A percentile compares a stretch with the other conserved stretches of the same genome.
phyloP scores from a whole-genome alignment of 2,888 invertebrate genomes.

The Lagria hirta region DNA sequence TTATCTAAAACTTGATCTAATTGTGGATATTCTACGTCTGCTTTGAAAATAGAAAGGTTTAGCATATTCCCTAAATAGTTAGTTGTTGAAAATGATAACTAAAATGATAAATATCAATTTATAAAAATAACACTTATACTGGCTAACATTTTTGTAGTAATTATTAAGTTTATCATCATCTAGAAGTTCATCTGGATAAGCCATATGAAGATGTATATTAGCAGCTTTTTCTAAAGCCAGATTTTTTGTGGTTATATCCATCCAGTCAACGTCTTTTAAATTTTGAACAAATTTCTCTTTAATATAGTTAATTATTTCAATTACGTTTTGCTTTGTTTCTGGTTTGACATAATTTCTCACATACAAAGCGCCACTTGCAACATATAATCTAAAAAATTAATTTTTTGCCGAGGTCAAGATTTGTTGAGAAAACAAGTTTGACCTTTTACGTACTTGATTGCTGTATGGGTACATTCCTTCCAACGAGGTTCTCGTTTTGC shows the following conservation, averaged over 20 bases:
- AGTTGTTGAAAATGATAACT: too few relatives aligned
- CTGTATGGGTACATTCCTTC: constrained; percentile 28
- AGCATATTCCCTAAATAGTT: constrained; percentile 14
- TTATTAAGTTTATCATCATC: constrained; percentile 72
- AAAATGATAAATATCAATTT: not conserved
- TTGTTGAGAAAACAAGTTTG: too few relatives aligned
- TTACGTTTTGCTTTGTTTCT: constrained; percentile 72
- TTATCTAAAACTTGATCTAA: constrained; percentile 57
- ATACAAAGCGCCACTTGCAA: constrained; percentile 75
- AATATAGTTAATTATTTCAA: constrained; percentile 80
- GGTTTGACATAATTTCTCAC: constrained; percentile 79
- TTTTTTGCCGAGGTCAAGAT: too few relatives aligned
- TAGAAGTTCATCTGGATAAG: constrained; percentile 82
- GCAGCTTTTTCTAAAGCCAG: constrained; percentile 72
- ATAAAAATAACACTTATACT: too few relatives aligned
- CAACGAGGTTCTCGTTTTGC: constrained; percentile 12
- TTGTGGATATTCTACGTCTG: constrained; percentile 31
- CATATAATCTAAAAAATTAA: too few relatives aligned
- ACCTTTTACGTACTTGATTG: too few relatives aligned
- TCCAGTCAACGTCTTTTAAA: constrained; percentile 76
- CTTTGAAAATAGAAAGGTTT: constrained; percentile 7
- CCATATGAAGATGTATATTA: constrained; percentile 79
- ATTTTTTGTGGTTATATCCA: constrained; percentile 75
- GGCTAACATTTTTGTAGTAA: constrained; percentile 66
- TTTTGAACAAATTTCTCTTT: constrained; percentile 75